phyloP scores from a whole-genome alignment of 2,113 vertebrate species.

The Panthera uncia region DNA sequence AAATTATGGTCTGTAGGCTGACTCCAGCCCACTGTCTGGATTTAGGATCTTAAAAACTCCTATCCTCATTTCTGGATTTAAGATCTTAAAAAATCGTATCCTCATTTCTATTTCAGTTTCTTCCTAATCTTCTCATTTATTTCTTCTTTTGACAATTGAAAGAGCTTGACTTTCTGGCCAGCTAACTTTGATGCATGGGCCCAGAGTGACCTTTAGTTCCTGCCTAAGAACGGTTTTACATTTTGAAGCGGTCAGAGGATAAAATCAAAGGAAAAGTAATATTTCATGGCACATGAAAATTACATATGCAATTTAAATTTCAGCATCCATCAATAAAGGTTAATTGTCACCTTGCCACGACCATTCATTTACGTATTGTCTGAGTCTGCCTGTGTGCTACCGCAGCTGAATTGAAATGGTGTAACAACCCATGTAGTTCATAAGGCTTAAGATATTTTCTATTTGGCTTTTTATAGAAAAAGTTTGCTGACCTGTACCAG shows the following conservation, averaged over 20 bases:
- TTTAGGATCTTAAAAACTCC: neutral
- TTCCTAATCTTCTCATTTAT: neutral
- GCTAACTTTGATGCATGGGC: neutral
- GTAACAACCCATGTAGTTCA: neutral
- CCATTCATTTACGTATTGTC: neutral
- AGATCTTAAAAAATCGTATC: neutral
- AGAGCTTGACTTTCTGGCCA: neutral
- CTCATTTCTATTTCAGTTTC: neutral
- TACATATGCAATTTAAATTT: neutral
- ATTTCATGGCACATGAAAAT: neutral
- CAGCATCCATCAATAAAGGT: neutral
- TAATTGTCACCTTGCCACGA: neutral
- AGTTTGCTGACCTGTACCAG: neutral
- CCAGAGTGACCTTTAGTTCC: neutral
- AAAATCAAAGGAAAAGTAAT: neutral
- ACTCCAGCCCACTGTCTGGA: neutral
- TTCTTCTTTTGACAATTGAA: neutral
- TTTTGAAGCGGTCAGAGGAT: neutral
- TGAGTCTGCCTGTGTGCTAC: neutral
- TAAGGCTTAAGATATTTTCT: neutral
- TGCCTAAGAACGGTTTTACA: neutral
- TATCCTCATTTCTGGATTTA: neutral
- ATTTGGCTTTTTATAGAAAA: neutral
- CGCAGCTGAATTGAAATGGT: neutral
- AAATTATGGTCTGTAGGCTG: neutral